Evolutionary conservation across 2,113 vertebrate genomes (phyloP), one percentile per base, ranked within the genome.

Genomic region (Cyanocitta stelleri): DNA sequence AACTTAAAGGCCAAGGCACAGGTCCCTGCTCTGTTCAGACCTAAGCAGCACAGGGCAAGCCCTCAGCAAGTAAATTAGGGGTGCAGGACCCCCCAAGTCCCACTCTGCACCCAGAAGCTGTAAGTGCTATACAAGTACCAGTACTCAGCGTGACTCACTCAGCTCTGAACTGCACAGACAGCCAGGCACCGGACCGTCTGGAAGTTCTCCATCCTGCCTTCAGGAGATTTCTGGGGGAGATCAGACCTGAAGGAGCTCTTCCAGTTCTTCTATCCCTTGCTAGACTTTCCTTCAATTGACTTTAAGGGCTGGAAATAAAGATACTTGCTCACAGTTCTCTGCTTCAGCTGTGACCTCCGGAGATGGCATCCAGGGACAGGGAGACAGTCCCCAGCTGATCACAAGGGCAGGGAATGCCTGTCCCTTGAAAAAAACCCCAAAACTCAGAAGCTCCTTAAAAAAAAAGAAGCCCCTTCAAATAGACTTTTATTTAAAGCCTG

Each of bases 391-490:
- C 44, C 43, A 71, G 61, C 39, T 56, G 30, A 72, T 61, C 26
- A 48, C 64, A 66, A 44, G 66, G 72, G 46, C 85, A 92, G 56
- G 84, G 74, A 87, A 81, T 32, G 64, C 55, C 64, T 55, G 41
- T 85, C 93, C 84, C 74, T 89, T 75, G 74, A 75, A 75, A 59
- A 48, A 85, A 74, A 73, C 58, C 6, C 83, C 77, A 92, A 88
- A 97, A 44, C 56, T 77, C 89, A 89, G 95, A 98, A 97, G 97
- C 97, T 97, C 94, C 95, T 97, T 97, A 79, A 75, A 69, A 95
- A 95, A 95, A 78, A 88, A 97, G 90, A 96, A 97, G 96, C 97
- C 98, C 96, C 96, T 97, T 97, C 92, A 96, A 82, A 96, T 87
- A 97, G 91, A 95, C 66, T 94, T 95, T 93, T 91, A 95, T 88